Conservation (phyloP, 2,797 vertebrate species). For the Amblyraja radiata region DNA sequence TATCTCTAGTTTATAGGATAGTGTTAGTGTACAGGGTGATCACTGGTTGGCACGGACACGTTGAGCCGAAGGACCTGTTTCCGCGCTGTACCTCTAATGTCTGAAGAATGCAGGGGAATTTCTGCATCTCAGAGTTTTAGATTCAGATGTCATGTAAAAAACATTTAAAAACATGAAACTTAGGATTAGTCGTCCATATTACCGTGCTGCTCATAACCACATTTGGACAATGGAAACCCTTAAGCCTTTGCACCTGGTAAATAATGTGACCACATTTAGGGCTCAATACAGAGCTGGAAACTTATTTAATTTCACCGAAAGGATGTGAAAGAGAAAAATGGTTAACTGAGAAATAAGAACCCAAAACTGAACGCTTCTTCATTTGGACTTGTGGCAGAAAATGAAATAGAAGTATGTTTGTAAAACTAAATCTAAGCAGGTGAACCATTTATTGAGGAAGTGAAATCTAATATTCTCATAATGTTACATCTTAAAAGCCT, state of each 20-base stretch:
- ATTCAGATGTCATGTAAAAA: neutral
- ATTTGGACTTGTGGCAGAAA: neutral
- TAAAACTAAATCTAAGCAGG: slow-evolving; percentile 2
- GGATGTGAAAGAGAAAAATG: neutral
- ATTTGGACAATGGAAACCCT: neutral
- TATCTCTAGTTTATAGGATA: too few species aligned
- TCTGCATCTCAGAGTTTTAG: neutral
- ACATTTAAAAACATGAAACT: neutral
- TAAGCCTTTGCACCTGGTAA: neutral
- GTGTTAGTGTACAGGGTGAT: too few species aligned
- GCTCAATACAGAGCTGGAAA: neutral
- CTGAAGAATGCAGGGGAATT: neutral
- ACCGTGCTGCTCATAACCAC: neutral
- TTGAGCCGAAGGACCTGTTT: too few species aligned
- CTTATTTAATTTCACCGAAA: neutral
- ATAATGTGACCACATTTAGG: neutral
- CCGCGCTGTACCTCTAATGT: too few species aligned
- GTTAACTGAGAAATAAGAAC: neutral
- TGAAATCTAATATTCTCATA: neutral
- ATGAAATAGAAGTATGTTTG: neutral
- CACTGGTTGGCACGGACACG: too few species aligned
- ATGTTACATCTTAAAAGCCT: neutral
- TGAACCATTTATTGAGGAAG: neutral
- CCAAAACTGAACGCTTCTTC: neutral
- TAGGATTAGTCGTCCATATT: neutral